Evolutionary conservation across 37 sponge, comb jelly and placozoan genomes (phyloP), one percentile per base, ranked within the genome.

Genomic region (Crambe crambe): DNA sequence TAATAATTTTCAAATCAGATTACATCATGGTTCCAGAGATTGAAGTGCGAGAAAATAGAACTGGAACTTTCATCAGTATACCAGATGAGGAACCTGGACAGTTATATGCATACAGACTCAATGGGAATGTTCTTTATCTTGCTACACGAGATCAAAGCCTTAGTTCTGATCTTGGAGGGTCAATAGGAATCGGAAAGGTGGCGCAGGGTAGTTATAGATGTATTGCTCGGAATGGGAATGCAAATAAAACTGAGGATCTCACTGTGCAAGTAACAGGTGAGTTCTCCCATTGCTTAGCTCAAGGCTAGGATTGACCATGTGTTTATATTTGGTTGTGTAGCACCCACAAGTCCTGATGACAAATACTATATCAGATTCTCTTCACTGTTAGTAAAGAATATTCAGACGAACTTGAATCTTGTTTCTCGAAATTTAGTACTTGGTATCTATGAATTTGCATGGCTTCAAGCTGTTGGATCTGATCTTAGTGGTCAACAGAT

Each of bases 31-130:
- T 65, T 65, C 66, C 66, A 31, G 66, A 65, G 35, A 34, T 65
- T 65, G 10, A 65, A 2, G 25, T 34, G 25, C 10, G 10, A 8
- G 10, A 17, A 8, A 30, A 26, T 65, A 5, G 35, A 65, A 12
- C 66, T 65, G 51, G 12, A 12, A 47, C 6, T 47, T 47, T 47
- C 12, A 47, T 12, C 51, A 6, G 12, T 15, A 47, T 68, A 68
- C 36, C 36, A 36, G 56, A 44, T 51, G 79, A 79, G 36, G 29
- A 30, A n/a, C 29, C 37, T 54, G 79, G 79, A 17, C 79, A 79
- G 38, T 54, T 79, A 44, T 79, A 79, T 67, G 68, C 79, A 12
- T 79, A 79, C 38, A 27, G 79, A 36, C 56, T 79, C 37, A 68
- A 68, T 51, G 18, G 20, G 10, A 79, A 66, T 51, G 68, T 54